These are phyloP conservation scores for Fringilla coelebs DNA, from an alignment of 2,797 vertebrate species.

Conservation along the genomic window DNA sequence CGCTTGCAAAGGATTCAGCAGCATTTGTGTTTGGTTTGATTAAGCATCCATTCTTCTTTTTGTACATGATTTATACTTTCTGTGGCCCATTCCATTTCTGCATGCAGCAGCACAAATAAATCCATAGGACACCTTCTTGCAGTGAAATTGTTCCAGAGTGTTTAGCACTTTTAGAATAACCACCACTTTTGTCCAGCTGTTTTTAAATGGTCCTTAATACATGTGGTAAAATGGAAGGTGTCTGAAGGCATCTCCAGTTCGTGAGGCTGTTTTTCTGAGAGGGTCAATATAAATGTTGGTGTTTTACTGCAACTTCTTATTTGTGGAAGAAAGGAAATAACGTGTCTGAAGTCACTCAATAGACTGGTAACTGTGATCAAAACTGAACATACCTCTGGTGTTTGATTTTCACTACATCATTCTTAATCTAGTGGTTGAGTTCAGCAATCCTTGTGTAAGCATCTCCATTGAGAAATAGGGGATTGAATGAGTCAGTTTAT, in stretches of 20 bases:
- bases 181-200: neutral
- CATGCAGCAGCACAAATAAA: neutral
- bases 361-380: neutral
- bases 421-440: neutral
- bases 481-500: neutral
- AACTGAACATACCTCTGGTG: neutral
- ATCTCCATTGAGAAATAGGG: neutral
- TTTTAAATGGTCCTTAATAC: neutral
- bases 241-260: neutral
- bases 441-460: neutral
- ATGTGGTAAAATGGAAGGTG: rapidly evolving
- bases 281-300: neutral
- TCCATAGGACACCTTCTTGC: neutral
- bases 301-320: neutral
- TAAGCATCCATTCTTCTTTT: neutral
- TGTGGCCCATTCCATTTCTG: neutral
- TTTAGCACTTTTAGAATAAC: neutral
- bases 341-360: neutral
- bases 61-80: neutral
- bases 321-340: neutral
- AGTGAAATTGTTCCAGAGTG: neutral
- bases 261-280: neutral
- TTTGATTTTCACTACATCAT: neutral
- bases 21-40: neutral
- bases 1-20: neutral